Evolutionary conservation across 2,888 invertebrate genomes (phyloP), one percentile per base, ranked within the genome.

Genomic region (Cancer borealis): DNA sequence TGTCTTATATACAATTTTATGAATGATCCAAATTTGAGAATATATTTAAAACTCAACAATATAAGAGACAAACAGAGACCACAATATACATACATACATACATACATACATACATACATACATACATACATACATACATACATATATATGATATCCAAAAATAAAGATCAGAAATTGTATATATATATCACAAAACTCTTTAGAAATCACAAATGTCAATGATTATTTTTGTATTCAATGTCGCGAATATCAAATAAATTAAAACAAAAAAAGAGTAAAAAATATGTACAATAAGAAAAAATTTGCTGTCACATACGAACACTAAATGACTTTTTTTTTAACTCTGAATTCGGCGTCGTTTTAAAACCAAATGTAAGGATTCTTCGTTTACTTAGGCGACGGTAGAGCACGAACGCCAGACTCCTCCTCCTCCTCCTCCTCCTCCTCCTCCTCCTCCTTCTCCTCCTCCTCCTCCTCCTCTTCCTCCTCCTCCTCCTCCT

Each of bases 351-450:
- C 30, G n/a, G 17, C 73, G 73, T 79, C 79, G 79, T 30, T 26
- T 79, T 79, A 79, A 30, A 30, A 26, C 79, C 30, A 79, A 79
- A 30, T 79, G 12, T 79, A 30, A 54, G 30, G 30, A 79, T 21
- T 30, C 79, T 73, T 73, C 10, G 79, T 79, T 79, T 79, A 30
- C 30, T 79, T 79, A 10, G 79, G 30, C 30, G 26, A 79, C 79
- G 79, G 12, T 79, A 14, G 30, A 79, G 79, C 30, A 79, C 79
- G 30, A 73, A 30, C 79, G 79, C 79, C 79, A 79, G 30, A 30
- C 79, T 30, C 79, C 79, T 79, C 79, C 30, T 79, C 79, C 79
- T 79, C 79, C 66, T 66, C 66, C 66, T 73, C 73, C 73, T 73
- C 73, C n/a, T 73, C 26, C 73, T 73, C 73, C n/a, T 73, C 66